These are phyloP conservation scores for Oenanthe oenanthe DNA, from an alignment of 2,113 vertebrate species.

Conservation along the genomic window DNA sequence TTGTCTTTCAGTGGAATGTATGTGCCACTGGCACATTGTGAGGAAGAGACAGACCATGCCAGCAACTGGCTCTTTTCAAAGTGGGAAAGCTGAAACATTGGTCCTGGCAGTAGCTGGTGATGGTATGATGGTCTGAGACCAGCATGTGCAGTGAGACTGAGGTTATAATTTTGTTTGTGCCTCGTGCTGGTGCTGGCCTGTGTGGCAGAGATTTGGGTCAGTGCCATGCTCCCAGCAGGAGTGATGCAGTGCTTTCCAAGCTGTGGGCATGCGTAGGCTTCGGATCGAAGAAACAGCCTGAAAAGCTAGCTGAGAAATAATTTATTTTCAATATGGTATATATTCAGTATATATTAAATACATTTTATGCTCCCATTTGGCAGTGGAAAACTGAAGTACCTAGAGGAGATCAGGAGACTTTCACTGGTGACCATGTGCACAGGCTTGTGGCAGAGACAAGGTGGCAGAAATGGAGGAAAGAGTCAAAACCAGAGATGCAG, in stretches of 20 bases:
- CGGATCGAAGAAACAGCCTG: neutral
- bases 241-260: neutral
- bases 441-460: neutral
- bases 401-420: neutral
- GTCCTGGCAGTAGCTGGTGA: neutral
- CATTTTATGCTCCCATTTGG: neutral
- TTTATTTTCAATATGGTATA: neutral
- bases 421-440: neutral
- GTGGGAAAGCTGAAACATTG: neutral
- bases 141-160: neutral
- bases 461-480: neutral
- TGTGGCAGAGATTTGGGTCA: neutral
- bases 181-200: neutral
- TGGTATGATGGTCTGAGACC: neutral
- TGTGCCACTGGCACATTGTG: neutral
- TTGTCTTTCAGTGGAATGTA: neutral
- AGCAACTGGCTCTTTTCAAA: neutral
- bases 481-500: neutral
- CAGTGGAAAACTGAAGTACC: neutral
- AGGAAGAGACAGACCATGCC: neutral
- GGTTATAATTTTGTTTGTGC: neutral
- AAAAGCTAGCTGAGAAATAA: neutral
- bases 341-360: neutral
- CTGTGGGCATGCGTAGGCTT: rapidly evolving
- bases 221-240: neutral